Percentiles rank a stretch among this genome's conserved stretches.
Evolutionary conservation across 2,888 invertebrate species (phyloP).

Genomic region (Serrognathus titanus): DNA sequence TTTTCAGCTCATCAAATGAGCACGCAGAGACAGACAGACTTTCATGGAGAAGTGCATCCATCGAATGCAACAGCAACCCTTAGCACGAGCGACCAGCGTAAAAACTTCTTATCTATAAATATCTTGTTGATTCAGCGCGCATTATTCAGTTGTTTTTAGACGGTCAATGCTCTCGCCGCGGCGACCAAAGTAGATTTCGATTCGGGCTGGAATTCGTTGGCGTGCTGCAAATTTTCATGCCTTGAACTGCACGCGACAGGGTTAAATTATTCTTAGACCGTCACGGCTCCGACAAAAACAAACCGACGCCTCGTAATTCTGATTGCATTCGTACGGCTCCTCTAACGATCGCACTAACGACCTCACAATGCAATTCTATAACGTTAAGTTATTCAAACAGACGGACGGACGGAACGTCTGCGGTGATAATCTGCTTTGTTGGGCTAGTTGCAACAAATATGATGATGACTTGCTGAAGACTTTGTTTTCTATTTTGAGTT

Average conservation of each 20-base stretch:
- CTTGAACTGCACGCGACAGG: slow-evolving; percentile 40
- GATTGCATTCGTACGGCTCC: slow-evolving; percentile 11
- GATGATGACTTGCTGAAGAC: too few relatives aligned
- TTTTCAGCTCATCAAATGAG: too few relatives aligned
- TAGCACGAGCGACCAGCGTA: neutral
- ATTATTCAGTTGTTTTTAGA: slow-evolving; percentile 41
- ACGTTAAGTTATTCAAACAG: too few relatives aligned
- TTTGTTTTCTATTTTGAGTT: too few relatives aligned
- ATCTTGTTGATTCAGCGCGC: slow-evolving; percentile 38
- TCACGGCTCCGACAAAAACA: slow-evolving; percentile 15
- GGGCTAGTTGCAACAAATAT: too few relatives aligned
- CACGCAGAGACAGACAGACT: neutral
- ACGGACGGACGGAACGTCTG: too few relatives aligned
- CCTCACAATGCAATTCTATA: neutral
- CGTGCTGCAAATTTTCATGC: slow-evolving; percentile 38
- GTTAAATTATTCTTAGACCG: slow-evolving; percentile 39
- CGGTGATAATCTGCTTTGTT: too few relatives aligned
- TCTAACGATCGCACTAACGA: slow-evolving; percentile 6
- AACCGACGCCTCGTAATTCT: slow-evolving; percentile 14
- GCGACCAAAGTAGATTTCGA: slow-evolving; percentile 35
- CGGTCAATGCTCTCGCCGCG: slow-evolving; percentile 36
- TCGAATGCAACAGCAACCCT: slow-evolving; percentile 6
- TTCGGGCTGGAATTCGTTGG: slow-evolving; percentile 37
- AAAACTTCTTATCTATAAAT: slow-evolving; percentile 35
- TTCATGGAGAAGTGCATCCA: neutral